These are phyloP conservation scores for Pundamilia nyererei DNA, from an alignment of 2,113 vertebrate genomes.

Conservation along the genomic window DNA sequence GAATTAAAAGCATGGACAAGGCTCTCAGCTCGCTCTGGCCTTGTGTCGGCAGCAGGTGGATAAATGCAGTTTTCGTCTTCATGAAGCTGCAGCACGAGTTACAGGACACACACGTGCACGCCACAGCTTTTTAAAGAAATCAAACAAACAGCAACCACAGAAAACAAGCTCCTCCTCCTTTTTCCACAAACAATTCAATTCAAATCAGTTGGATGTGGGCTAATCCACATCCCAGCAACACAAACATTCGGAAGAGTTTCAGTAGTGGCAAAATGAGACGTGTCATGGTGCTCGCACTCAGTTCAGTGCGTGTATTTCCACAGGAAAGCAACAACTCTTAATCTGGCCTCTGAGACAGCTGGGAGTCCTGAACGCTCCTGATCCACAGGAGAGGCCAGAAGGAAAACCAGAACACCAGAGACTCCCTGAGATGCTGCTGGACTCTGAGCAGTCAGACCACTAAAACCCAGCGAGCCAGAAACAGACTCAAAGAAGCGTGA, in stretches of 20 bases:
- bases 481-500: not conserved
- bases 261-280: not conserved
- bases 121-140: not conserved
- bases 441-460: not conserved
- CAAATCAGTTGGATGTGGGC: not conserved
- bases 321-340: not conserved
- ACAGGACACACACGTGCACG: not conserved
- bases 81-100: not conserved
- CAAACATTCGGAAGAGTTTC: not conserved
- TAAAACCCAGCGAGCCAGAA: not conserved
- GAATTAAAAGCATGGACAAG: slow-evolving; percentile 15
- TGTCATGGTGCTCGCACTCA: accelerated
- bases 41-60: slow-evolving; percentile 38
- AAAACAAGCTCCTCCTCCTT: not conserved
- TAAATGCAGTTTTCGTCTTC: slow-evolving; percentile 7
- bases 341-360: not conserved
- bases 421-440: not conserved
- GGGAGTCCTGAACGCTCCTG: not conserved
- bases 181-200: not conserved
- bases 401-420: not conserved
- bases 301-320: not conserved
- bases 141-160: not conserved
- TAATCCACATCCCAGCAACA: not conserved
- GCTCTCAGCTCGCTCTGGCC: not conserved
- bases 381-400: not conserved